Base-by-base conservation (phyloP, 2,888 invertebrate genomes). In the Synanthedon formicaeformis region DNA sequence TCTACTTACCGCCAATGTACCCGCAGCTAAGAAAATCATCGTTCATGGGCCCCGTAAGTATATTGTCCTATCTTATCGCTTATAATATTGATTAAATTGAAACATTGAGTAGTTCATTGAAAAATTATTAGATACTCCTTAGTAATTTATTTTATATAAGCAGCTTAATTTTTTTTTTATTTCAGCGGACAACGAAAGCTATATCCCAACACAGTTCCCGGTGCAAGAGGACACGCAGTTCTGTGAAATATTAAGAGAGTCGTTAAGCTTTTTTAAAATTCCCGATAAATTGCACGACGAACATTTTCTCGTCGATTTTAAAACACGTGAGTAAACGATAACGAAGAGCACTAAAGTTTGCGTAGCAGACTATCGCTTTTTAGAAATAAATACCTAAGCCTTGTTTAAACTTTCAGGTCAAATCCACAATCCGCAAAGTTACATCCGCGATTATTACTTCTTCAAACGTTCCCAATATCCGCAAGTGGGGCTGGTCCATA, bases 151-250 rank as follows among this genome's bases (percentile, higher is more conserved):
- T 8, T 34, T 2, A 34, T 34, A 34, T 34, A 8, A 1, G 5
- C 23, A 23, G 5, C 5, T 23, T 5, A 23, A 5, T 34, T 54
- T 14, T 50, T n/a, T 50, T 10, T 16, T 18, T 27, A 6, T 64
- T 74, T 8, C 57, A 92, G 94, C 93, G 67, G 92, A 93, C 58
- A 96, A 96, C 65, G 94, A 95, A 61, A 96, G 96, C 51, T 96
- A 96, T 54, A 99, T 99, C 70, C 99, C 99, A 0, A 97, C 98
- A 0, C 98, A 99, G 75, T 98, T 99, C 82, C 98, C 98, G 0
- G 96, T 99, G 3, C 98, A 98, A 80, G 96, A 98, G 87, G 98
- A 99, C 69, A 99, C 98, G 0, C 96, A 98, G 63, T 99, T 99
- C 75, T 92, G 92, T 66, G 96, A 97, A 74, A 94, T 99, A 63